Base-by-base conservation (phyloP, 1,140 invertebrate genomes). In the Drosophila mayri region DNA sequence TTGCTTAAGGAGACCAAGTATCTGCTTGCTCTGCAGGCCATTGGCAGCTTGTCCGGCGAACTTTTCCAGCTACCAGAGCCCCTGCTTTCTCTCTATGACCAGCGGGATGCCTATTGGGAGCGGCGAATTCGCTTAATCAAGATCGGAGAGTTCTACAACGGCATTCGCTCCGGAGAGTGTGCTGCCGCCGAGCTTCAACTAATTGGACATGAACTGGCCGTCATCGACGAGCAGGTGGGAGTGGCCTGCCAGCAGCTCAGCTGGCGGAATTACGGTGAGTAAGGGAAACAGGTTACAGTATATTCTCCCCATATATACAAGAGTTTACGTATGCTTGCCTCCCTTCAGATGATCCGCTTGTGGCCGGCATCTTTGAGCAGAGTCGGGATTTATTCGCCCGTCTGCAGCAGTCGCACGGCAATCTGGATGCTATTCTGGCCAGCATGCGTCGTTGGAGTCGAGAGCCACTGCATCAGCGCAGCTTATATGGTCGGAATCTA, bases 351-450 rank as follows among this genome's bases (percentile, higher is more conserved):
- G 70, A 78, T 9, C 14, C 40, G 1, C 83, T 92, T 4, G 76
- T 92, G 38, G 72, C 75, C 22, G 59, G 71, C 49, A 92, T 92
- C n/a, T 91, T 81, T 44, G 67, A 76, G 8, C 70, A 77, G n/a
- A 79, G 91, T 2, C 67, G 80, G 5, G 64, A 67, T 16, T 80
- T 96, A 35, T 94, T 95, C 64, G 82, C 93, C 20, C 92, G 95
- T 50, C 94, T 96, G 6, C 93, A 94, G 61, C 93, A 94, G 64
- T 93, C 95, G 3, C 96, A 96, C 85, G 87, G 93, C 22, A 94
- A 94, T 72, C 41, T 92, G 40, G 58, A 81, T 0, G 52, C 76
- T 59, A 93, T 93, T 16, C 67, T 92, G 66, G 92, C 93, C 50
- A 88, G 95, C 37, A 94, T 95, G 86, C 92, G 93, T 4, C 93